Conservation (phyloP, 1,140 invertebrate species). For the Cherax destructor region DNA sequence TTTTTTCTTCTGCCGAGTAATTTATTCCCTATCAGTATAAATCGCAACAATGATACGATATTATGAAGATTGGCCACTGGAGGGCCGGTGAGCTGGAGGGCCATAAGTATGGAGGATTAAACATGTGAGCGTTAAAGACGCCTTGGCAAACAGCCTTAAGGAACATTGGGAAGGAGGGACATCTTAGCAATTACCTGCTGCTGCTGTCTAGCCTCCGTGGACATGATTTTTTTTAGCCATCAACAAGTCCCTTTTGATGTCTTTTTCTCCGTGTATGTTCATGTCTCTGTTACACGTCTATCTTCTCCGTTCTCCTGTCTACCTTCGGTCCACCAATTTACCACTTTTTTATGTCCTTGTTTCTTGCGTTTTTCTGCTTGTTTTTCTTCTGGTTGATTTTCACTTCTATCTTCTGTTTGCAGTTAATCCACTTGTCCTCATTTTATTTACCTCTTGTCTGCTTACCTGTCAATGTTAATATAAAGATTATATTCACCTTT, state of each 20-base stretch:
- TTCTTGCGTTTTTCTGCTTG: too few species aligned
- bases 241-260: background rate
- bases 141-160: background rate
- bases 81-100: background rate
- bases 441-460: background rate
- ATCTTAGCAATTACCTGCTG: background rate
- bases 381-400: background rate
- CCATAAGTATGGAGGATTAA: background rate
- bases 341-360: too few species aligned
- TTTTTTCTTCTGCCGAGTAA: background rate
- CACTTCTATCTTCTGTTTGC: background rate
- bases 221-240: background rate
- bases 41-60: background rate
- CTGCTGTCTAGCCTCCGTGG: background rate
- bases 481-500: too few species aligned
- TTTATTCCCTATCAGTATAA: background rate
- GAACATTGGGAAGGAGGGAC: too few species aligned
- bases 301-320: background rate
- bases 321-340: background rate
- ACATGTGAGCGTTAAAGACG: too few species aligned
- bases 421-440: background rate
- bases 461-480: background rate
- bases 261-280: background rate
- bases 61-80: background rate
- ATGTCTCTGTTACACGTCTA: too few species aligned